Base-by-base conservation (phyloP, 2,888 invertebrate genomes). In the Eupithecia centaureata region DNA sequence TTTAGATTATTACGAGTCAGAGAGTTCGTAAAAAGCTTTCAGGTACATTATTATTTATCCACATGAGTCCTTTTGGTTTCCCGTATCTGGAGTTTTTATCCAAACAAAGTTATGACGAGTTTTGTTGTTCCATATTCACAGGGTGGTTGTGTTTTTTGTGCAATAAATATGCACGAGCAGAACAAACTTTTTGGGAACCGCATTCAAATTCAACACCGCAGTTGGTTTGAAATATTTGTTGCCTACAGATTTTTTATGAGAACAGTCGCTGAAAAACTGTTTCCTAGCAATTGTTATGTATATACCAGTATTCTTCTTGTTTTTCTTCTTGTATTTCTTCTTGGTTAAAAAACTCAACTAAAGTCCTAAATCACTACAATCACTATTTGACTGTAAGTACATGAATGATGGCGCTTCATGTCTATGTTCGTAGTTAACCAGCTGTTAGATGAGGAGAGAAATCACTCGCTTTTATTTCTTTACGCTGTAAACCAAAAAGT, bases 171-270 rank as follows among this genome's bases (percentile, higher is more conserved):
- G 57, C 56, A 56, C 12, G 71, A 67, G 65, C 32, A 28, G 62
- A 58, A 73, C 64, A 77, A 77, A 73, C 73, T 76, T 75, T 73
- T 66, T 61, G 52, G 47, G 73, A 79, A 74, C 77, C 73, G 68
- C 72, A 67, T 67, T 60, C 47, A 57, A 71, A 70, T 74, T 74
- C 71, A 62, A 72, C 67, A 54, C 65, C 35, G 67, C 67, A 70
- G 68, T 74, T 75, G 73, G 73, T 78, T 70, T 62, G 71, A 62
- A 71, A 74, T 73, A 68, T 68, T 61, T 52, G 63, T 70, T 57
- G 58, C 59, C 35, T 35, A 61, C 61, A 62, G 51, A 67, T 67
- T 74, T 79, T 77, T 75, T 72, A 52, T 57, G 57, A 2, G 65
- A 30, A 52, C 62, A 63, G 52, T 59, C 57, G 18, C 33, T 28